Base-by-base conservation (phyloP, 2,113 vertebrate genomes). In the Camelus bactrianus region DNA sequence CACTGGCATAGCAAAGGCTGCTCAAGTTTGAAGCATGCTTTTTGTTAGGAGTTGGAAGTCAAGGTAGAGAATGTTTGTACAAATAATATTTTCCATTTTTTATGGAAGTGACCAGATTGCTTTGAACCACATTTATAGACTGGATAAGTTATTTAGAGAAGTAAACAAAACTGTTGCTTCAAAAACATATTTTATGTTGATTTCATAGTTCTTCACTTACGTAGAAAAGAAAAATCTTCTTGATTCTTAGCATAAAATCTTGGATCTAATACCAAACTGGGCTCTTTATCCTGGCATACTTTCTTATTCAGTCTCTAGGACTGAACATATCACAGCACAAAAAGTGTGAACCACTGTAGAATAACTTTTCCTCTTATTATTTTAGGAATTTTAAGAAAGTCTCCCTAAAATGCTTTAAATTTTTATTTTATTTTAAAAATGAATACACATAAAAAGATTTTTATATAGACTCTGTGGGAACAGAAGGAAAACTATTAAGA, bases 211-310 rank as follows among this genome's bases (percentile, higher is more conserved):
- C 5, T 64, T 9, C 42, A 50, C 8, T 75, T 48, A 13, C 5
- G 10, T 48, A 15, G 14, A 64, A 19, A 69, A 89, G 28, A 94
- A 46, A 93, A 50, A 69, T 38, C 2, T 64, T 88, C 11, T 96
- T 91, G 58, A 96, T n/a, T 93, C 7, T 95, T 77, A 77, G 9
- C 56, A 83, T 77, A 83, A 89, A 95, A 32, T 83, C 19, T 83
- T 73, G 83, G 20, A 38, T 79, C 0, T 77, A 67, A 92, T 10
- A 77, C 1, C n/a, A 64, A 80, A 38, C 2, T 77, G 30, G 8
- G 16, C 13, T 89, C 38, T 56, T 87, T 85, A 12, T 75, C 7
- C 11, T 48, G 15, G 5, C 2, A 16, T 12, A 75, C 3, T 3
- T 77, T 80, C 50, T 1, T 75, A 35, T 42, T 88, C 7, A 67